Evolutionary conservation across 1,140 invertebrate species (phyloP).

Genomic region (Metaphire vulgaris): DNA sequence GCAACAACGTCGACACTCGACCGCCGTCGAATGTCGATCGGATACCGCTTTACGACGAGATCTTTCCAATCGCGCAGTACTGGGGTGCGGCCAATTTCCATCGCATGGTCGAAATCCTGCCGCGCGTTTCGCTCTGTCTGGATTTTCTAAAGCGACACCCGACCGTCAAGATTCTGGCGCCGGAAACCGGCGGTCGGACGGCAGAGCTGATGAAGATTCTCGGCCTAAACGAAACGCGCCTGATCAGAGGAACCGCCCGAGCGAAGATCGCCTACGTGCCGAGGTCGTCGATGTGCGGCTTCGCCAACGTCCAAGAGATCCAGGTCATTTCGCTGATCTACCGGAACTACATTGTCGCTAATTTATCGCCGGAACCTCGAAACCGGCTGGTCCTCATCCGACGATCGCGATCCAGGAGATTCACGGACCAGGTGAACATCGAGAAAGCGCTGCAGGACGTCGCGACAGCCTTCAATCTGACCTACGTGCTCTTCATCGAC

Average conservation of each 20-base stretch:
- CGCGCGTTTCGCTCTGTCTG: neutral
- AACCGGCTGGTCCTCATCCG: conserved; percentile 14
- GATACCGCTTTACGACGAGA: conserved; percentile 31
- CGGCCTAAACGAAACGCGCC: neutral
- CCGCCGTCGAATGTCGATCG: neutral
- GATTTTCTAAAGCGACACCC: conserved; percentile 14
- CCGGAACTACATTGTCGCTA: neutral
- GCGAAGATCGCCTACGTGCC: conserved; percentile 17
- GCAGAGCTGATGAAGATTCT: conserved; percentile 9
- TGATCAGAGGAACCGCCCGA: neutral
- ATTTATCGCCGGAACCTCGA: no score
- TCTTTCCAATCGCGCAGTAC: conserved; percentile 1
- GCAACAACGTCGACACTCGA: conserved; percentile 14
- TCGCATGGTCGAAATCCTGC: conserved; percentile 6
- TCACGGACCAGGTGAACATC: neutral
- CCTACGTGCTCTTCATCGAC: neutral
- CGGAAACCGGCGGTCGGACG: neutral
- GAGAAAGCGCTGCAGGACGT: neutral
- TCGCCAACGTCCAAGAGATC: neutral
- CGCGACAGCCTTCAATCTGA: neutral
- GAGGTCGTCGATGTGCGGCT: neutral
- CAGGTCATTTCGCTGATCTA: conserved; percentile 10
- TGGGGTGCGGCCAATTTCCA: conserved; percentile 11
- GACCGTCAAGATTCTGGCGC: neutral
- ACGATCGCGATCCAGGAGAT: neutral